Percentiles rank a stretch among this genome's conserved stretches.
phyloP scores from a whole-genome alignment of 2,113 vertebrate genomes.

The Barbus barbus region DNA sequence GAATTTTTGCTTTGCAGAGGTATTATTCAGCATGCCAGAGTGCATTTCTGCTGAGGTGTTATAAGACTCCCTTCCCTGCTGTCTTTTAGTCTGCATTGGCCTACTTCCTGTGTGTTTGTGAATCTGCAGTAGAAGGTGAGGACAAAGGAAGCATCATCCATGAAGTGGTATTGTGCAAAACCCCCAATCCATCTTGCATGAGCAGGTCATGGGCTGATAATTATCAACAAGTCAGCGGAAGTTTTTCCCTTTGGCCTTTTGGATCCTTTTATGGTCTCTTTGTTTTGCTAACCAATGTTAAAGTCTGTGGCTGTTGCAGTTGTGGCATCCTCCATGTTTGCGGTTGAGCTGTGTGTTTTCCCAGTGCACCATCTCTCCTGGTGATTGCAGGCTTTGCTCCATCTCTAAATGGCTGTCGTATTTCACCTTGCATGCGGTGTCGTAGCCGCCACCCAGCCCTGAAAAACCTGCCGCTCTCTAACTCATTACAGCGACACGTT shows the following conservation, averaged over 20 bases:
- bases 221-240: not conserved
- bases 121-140: not conserved
- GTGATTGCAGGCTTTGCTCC: conserved; percentile 42
- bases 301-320: not conserved
- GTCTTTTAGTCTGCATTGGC: conserved; percentile 27
- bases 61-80: not conserved
- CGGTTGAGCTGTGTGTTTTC: conserved; percentile 14
- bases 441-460: conserved; percentile 34
- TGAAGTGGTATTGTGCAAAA: not conserved
- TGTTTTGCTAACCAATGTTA: not conserved
- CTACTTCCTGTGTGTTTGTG: conserved; percentile 22
- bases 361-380: conserved; percentile 16
- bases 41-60: conserved; percentile 47
- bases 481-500: conserved; percentile 61
- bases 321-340: not conserved
- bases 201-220: conserved; percentile 2
- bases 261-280: conserved; percentile 2
- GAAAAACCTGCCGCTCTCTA: conserved; percentile 56
- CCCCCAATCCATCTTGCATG: not conserved
- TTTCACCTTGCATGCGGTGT: conserved; percentile 60
- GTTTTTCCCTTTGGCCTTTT: not conserved
- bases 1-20: conserved; percentile 21
- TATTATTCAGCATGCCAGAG: conserved; percentile 41
- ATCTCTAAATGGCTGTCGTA: conserved; percentile 59
- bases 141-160: not conserved